Evolutionary conservation across 2,797 vertebrate genomes (phyloP), one percentile per base, ranked within the genome.

Genomic region (Peromyscus melanophrys): DNA sequence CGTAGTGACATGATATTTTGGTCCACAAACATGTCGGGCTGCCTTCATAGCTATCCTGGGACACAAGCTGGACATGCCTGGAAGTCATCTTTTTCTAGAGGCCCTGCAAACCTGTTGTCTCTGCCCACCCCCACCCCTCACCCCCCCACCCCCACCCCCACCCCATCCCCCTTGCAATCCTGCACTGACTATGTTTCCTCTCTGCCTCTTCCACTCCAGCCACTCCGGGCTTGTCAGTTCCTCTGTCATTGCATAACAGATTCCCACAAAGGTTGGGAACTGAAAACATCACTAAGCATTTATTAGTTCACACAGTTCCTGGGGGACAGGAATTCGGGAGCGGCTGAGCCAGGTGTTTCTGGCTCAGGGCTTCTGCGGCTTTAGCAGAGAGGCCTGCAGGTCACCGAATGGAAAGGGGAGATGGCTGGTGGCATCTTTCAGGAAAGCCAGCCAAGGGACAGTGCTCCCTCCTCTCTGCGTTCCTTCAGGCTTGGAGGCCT

Each of bases 281-380:
- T 92, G 75, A 92, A 76, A 90, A 77, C 84, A 89, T 87, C 88
- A 96, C 59, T 75, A 57, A 90, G 55, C 43, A n/a, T 82, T 91
- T 49, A 92, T 92, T 61, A 78, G 77, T 86, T 94, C 92, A 73
- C 16, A 12, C 16, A 14, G 65, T 78, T 88, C 80, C 86, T 25
- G 57, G 43, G 73, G 57, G 34, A 75, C 46, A 77, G 67, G 92
- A 94, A 94, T 94, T 81, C 1, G 12, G 87, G 87, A 86, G 61
- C 0, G 55, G 91, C 96, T 61, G 34, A 37, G 75, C 85, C 55
- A 25, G 97, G 77, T 34, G 3, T n/a, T 88, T 93, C 90, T 88
- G 92, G 92, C 67, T 94, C 80, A 63, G 80, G n/a, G 37, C 67
- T 75, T 21, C 6, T 67, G 57, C 16, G 49, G 78, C 92, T 89